Base-by-base conservation (phyloP, 2,113 vertebrate species). In the Psephotus haematonotus region DNA sequence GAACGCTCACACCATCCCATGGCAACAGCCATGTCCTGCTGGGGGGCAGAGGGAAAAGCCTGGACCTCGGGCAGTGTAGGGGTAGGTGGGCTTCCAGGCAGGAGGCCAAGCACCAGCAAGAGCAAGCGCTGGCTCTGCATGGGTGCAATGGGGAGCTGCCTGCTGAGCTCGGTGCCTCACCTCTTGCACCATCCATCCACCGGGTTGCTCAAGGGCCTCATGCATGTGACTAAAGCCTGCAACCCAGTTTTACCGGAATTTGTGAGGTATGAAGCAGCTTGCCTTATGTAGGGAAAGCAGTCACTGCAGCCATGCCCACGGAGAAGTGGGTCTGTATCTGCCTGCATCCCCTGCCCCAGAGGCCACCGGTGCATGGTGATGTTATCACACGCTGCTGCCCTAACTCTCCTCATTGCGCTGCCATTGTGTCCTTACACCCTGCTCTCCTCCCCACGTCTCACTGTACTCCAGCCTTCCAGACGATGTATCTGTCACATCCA, bases 231-330 rank as follows among this genome's bases (percentile, higher is more conserved):
- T 3, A 37, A 88, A 94, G 55, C 62, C 75, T 57, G 44, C 18
- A 77, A 57, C 7, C 28, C 27, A 18, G 33, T 74, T 90, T 76
- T 52, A 88, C 46, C 1, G 3, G 82, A 70, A 80, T 70, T 65
- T n/a, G 41, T 33, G 76, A 67, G 52, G 78, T 63, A 84, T 0
- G 0, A 49, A 72, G 25, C 1, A 0, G 35, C 28, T 77, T 50
- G 46, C 33, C 41, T 50, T 20, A 50, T 39, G 15, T 2, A 22
- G 16, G 47, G 25, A 72, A 76, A 85, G 52, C 27, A 88, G 67
- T 9, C 0, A 2, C 15, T 0, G 0, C 20, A 86, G 74, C 37
- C 2, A 1, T 68, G 67, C 52, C 14, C 22, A 7, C 7, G 13
- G 35, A 88, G 63, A 12, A 44, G 27, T 0, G 3, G 28, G 17